These are phyloP conservation scores for Aethes cnicana DNA, from an alignment of 2,888 invertebrate species.

Conservation along the genomic window DNA sequence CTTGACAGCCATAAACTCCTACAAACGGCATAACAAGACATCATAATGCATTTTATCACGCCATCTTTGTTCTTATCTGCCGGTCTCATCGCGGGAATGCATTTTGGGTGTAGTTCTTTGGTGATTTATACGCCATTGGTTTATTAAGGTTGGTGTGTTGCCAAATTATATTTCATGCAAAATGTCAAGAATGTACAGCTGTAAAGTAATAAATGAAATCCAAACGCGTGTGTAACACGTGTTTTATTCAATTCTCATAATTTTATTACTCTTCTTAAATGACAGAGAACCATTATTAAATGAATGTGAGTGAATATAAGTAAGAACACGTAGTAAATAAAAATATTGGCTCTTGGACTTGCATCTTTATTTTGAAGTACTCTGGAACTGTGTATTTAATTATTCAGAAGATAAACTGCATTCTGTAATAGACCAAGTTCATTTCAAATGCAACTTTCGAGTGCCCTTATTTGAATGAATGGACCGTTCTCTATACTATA, in stretches of 20 bases:
- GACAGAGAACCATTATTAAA: too few relatives aligned
- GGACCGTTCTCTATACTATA: constrained; percentile 13
- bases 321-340: too few relatives aligned
- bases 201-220: not conserved
- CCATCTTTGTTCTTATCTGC: constrained; percentile 22
- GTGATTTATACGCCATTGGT: constrained; percentile 23
- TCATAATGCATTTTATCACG: constrained; percentile 28
- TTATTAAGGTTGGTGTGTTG: constrained; percentile 19
- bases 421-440: too few relatives aligned
- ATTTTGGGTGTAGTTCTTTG: constrained; percentile 15
- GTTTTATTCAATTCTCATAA: too few relatives aligned
- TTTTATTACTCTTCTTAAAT: too few relatives aligned
- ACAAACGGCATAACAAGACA: constrained; percentile 27
- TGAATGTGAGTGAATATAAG: too few relatives aligned
- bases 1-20: constrained; percentile 23
- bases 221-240: not conserved
- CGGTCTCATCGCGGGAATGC: constrained; percentile 9
- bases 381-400: too few relatives aligned
- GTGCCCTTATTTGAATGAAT: constrained; percentile 21
- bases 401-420: too few relatives aligned
- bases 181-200: not conserved
- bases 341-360: too few relatives aligned
- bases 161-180: constrained; percentile 19
- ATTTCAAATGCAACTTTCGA: constrained; percentile 11
- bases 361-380: too few relatives aligned